Conservation (phyloP, 2,888 invertebrate genomes). For the Drosophila anomelani region DNA sequence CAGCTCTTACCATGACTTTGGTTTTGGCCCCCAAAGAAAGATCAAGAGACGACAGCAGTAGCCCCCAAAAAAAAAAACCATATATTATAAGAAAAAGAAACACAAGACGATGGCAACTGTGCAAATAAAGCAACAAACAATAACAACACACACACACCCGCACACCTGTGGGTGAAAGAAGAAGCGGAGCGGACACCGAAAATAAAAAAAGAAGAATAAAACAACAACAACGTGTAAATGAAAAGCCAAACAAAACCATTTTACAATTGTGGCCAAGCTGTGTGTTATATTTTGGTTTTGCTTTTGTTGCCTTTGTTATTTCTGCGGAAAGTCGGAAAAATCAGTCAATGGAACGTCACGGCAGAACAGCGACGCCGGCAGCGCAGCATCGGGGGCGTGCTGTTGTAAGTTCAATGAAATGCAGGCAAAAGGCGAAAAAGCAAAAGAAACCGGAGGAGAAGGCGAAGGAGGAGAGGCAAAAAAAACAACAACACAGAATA, state of each 20-base stretch:
- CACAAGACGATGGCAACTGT: constrained; percentile 55
- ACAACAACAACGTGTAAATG: constrained; percentile 65
- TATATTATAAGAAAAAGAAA: constrained; percentile 23
- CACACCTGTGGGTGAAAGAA: constrained; percentile 34
- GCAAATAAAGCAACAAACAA: constrained; percentile 60
- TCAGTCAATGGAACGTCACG: constrained; percentile 76
- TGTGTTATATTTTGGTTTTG: constrained; percentile 36
- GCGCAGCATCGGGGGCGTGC: constrained; percentile 34
- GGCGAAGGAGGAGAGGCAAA: background rate
- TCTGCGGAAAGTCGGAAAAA: constrained; percentile 58
- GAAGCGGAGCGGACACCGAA: constrained; percentile 15
- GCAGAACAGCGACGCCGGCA: constrained; percentile 54
- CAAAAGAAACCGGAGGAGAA: background rate
- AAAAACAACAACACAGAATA: background rate
- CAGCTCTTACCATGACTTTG: constrained; percentile 74
- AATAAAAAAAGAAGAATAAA: constrained; percentile 10
- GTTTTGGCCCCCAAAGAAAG: constrained; percentile 55
- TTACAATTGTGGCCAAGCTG: constrained; percentile 44
- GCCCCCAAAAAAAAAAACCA: constrained; percentile 31
- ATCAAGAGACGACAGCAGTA: constrained; percentile 34
- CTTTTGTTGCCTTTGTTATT: constrained; percentile 28
- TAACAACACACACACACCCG: constrained; percentile 27
- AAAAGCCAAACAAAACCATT: constrained; percentile 63
- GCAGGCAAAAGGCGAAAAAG: constrained; percentile 4
- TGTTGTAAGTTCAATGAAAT: constrained; percentile 35